A percentile compares a stretch with the other conserved stretches of the same genome.
Evolutionary conservation across 1,140 invertebrate species (phyloP).

Genomic region (Chrysoperla carnea): DNA sequence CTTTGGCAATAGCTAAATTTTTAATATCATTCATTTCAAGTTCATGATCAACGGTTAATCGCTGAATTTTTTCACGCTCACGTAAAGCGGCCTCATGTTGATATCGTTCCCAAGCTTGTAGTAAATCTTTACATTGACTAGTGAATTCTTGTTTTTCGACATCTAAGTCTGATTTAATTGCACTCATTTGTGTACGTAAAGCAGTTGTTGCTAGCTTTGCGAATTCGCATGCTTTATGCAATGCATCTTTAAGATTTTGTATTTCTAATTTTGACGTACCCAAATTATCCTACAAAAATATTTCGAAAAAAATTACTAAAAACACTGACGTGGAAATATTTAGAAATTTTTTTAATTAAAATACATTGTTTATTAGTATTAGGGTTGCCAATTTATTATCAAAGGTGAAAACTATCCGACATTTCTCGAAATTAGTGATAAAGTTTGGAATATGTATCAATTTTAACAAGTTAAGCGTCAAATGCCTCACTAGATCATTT

Average conservation of each 20-base stretch:
- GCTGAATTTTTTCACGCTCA: conserved; percentile 36
- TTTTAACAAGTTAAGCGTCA: no score
- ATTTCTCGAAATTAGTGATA: no score
- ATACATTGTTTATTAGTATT: no score
- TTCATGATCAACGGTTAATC: conserved; percentile 43
- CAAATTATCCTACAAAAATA: conserved; percentile 34
- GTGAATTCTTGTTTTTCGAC: conserved; percentile 29
- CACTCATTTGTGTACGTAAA: conserved; percentile 38
- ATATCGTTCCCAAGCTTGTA: conserved; percentile 26
- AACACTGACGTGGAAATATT: no score
- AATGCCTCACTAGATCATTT: no score
- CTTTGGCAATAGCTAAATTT: conserved; percentile 28
- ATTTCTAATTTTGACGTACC: conserved; percentile 32
- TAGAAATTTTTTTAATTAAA: no score
- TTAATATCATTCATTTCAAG: conserved; percentile 41
- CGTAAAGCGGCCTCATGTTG: conserved; percentile 29
- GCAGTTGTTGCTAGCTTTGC: conserved; percentile 31
- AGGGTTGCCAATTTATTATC: no score
- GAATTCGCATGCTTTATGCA: conserved; percentile 13
- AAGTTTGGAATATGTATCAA: no score
- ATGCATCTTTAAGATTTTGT: conserved; percentile 23
- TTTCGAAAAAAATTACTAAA: no score
- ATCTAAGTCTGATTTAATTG: conserved; percentile 29
- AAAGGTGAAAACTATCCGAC: no score
- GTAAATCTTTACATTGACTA: conserved; percentile 26